Base-by-base conservation (phyloP, 2,888 invertebrate species). In the Marasmarcha lunaedactyla region DNA sequence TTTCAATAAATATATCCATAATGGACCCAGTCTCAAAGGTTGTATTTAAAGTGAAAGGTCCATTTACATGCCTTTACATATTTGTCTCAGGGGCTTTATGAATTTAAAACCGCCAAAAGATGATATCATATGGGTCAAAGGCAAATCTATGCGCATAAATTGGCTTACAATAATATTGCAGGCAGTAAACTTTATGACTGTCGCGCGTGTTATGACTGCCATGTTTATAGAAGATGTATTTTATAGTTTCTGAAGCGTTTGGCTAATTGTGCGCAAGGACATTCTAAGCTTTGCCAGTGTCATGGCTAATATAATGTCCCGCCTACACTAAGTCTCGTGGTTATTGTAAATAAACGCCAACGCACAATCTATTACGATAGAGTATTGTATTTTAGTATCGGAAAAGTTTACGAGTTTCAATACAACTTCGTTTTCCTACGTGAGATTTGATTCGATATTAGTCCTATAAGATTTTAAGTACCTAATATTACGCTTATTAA, bases 1-100 rank as follows among this genome's bases (percentile, higher is more conserved):
- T n/a, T n/a, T n/a, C n/a, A n/a, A n/a, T n/a, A n/a, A n/a, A n/a
- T n/a, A n/a, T n/a, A n/a, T n/a, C n/a, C n/a, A n/a, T n/a, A n/a
- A n/a, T n/a, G n/a, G n/a, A n/a, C n/a, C n/a, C n/a, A n/a, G n/a
- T n/a, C n/a, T n/a, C n/a, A n/a, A n/a, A n/a, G n/a, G n/a, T n/a
- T n/a, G n/a, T n/a, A 20, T 20, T 20, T 3, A 5, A 20, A 20
- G 20, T 20, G 20, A 20, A 20, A 20, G 20, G 20, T 5, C 4
- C 20, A 20, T 20, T 20, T 63, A 64, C 63, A 57, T 60, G 57
- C 54, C 56, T 59, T 59, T 57, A 55, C 42, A 55, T 53, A 62
- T 20, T 5, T 5, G 20, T 7, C 20, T 7, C 9, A 33, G 13
- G 25, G 26, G 12, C 9, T 35, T 15, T 26, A 12, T n/a, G 27